A percentile compares a stretch with the other conserved stretches of the same genome.
Conservation (phyloP, 2,113 vertebrate species). For the Bos indicus region DNA sequence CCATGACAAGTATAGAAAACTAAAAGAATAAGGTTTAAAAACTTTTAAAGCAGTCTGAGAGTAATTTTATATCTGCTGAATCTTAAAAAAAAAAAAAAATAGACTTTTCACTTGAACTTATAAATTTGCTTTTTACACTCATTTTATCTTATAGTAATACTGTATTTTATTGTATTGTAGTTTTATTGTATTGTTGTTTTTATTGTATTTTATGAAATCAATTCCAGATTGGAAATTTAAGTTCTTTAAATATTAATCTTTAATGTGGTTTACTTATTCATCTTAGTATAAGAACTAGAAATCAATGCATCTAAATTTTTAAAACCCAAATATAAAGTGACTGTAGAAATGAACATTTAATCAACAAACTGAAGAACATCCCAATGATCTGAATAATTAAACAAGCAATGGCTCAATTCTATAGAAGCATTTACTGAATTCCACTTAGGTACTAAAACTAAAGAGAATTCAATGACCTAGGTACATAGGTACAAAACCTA, state of each 20-base stretch:
- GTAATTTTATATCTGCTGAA: neutral
- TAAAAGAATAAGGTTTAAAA: neutral
- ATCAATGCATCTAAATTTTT: neutral
- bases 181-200: neutral
- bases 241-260: neutral
- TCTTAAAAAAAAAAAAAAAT: neutral
- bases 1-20: neutral
- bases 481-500: neutral
- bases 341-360: neutral
- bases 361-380: neutral
- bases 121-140: neutral
- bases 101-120: neutral
- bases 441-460: neutral
- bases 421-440: neutral
- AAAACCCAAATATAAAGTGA: neutral
- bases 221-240: conserved; percentile 5
- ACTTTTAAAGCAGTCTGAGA: neutral
- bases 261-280: neutral
- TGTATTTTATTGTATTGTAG: neutral
- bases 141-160: neutral
- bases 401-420: neutral
- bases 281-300: neutral
- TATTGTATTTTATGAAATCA: conserved; percentile 8
- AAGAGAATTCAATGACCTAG: neutral
- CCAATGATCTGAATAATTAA: neutral